Percentiles rank a stretch among this genome's conserved stretches.
These are phyloP conservation scores for Tenodera sinensis DNA, from an alignment of 2,888 invertebrate genomes.

Conservation along the genomic window DNA sequence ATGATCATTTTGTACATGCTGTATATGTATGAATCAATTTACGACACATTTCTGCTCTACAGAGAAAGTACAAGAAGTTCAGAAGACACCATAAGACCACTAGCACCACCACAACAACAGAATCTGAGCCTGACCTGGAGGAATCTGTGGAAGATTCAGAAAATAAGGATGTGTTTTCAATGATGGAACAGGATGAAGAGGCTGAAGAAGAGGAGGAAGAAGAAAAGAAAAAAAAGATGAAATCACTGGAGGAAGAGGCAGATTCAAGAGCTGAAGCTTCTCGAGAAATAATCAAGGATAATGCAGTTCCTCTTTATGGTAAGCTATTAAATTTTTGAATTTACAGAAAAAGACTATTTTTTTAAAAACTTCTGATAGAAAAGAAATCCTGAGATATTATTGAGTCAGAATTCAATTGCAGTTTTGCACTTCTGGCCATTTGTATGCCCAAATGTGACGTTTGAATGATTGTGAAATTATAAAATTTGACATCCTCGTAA, in stretches of 20 bases:
- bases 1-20: too few species aligned
- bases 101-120: constrained; percentile 31
- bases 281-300: constrained; percentile 24
- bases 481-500: too few species aligned
- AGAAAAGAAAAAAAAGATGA: constrained; percentile 32
- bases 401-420: too few species aligned
- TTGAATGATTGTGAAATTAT: too few species aligned
- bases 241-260: constrained; percentile 34
- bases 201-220: constrained; percentile 35
- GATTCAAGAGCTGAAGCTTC: constrained; percentile 23
- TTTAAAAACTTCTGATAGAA: too few species aligned
- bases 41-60: background rate
- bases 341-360: too few species aligned
- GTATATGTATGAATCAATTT: too few species aligned
- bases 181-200: constrained; percentile 46
- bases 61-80: constrained; percentile 40
- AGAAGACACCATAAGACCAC: constrained; percentile 32
- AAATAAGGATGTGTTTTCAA: constrained; percentile 44
- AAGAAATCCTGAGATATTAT: too few species aligned
- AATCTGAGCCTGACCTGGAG: constrained; percentile 33
- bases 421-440: too few species aligned
- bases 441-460: too few species aligned
- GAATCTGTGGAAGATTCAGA: constrained; percentile 35
- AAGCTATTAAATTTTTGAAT: too few species aligned
- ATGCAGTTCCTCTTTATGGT: constrained; percentile 27